phyloP scores from a whole-genome alignment of 2,797 vertebrate genomes.

The Chelon labrosus region DNA sequence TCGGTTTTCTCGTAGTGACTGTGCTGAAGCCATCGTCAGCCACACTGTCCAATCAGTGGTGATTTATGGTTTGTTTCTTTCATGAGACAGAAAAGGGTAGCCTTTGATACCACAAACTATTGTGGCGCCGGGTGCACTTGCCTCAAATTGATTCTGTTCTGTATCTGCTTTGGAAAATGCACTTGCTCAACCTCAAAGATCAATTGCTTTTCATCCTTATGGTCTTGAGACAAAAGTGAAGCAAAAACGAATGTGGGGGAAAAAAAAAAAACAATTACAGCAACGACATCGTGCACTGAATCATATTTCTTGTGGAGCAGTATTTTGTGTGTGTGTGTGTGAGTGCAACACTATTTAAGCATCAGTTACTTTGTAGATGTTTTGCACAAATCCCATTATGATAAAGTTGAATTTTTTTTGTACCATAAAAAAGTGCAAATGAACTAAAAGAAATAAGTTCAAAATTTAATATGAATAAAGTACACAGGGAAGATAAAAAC shows the following conservation, averaged over 20 bases:
- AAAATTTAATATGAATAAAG: background rate
- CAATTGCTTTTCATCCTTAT: constrained; percentile 65
- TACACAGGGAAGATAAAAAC: background rate
- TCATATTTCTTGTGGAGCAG: constrained; percentile 38
- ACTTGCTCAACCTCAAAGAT: constrained; percentile 73
- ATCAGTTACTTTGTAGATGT: too few species aligned
- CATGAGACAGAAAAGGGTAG: constrained; percentile 65
- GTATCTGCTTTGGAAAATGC: constrained; percentile 75
- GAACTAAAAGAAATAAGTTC: background rate
- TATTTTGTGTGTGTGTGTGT: constrained; percentile 26
- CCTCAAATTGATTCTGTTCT: constrained; percentile 78
- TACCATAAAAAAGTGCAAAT: too few species aligned
- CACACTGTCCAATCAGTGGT: constrained; percentile 65
- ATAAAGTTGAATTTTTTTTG: too few species aligned
- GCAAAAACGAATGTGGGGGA: constrained; percentile 16
- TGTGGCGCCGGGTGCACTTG: constrained; percentile 62
- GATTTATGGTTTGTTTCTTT: constrained; percentile 84
- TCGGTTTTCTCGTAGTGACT: constrained; percentile 42
- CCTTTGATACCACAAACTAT: constrained; percentile 74
- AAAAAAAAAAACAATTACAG: constrained; percentile 46
- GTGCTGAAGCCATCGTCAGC: constrained; percentile 35
- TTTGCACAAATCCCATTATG: background rate
- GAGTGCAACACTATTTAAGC: constrained; percentile 25
- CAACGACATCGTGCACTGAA: constrained; percentile 13
- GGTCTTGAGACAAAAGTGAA: constrained; percentile 53